Evolutionary conservation across 2,888 invertebrate genomes (phyloP), one percentile per base, ranked within the genome.

Genomic region (Amblyjoppa proteus): DNA sequence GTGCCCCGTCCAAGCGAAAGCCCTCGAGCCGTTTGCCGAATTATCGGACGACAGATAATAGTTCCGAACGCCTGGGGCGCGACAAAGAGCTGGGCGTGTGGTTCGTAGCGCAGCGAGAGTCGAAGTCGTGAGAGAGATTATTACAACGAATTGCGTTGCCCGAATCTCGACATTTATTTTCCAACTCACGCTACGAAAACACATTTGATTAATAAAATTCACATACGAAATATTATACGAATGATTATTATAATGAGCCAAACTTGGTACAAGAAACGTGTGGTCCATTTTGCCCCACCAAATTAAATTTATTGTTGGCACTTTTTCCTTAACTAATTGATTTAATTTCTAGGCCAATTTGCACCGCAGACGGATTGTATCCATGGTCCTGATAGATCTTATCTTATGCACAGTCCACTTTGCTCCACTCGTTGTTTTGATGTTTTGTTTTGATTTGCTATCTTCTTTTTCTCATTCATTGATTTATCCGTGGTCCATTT

Each of bases 21-120:
- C 74, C 61, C 61, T 61, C 25, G 74, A 58, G 74, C 45, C 25
- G 45, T 61, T 45, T 61, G 58, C 58, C 7, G 74, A 58, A 61
- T 74, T 61, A 74, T 45, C 41, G 28, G 61, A 61, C 13, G 28
- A 74, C 58, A 45, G 58, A 61, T 74, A 74, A 74, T 61, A 74
- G 61, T 61, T 74, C 13, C 11, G 58, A 58, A 20, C 45, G 74
- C 74, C 41, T 3, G 74, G 58, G 74, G 58, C 58, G 58, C 53
- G 11, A 61, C 61, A 74, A 74, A 74, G 61, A 74, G 74, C 74
- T 41, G 45, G 28, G 28, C 25, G 58, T 61, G 28, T 16, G 45
- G 61, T 61, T 61, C 45, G 45, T 61, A 45, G 45, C 61, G 4
- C 28, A 28, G 61, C 6, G 61, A 61, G 31, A 58, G 20, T 56